A percentile compares a stretch with the other conserved stretches of the same genome.
phyloP scores from a whole-genome alignment of 2,888 invertebrate genomes.

The Itoplectis maculator region DNA sequence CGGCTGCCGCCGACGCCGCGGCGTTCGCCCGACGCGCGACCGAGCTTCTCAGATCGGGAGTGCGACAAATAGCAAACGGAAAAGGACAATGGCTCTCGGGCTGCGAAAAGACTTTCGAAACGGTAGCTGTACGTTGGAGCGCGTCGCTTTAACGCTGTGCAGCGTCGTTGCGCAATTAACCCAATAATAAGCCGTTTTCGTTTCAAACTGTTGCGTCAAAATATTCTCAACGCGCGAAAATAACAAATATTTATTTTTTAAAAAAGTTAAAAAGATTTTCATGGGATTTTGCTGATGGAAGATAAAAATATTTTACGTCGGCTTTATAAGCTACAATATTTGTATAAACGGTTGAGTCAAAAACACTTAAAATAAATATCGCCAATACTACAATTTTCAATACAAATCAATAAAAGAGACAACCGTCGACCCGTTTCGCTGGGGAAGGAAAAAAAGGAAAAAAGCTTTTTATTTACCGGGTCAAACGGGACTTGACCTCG shows the following conservation, averaged over 20 bases:
- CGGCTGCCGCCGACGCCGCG: too few relatives aligned
- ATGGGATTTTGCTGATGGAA: too few relatives aligned
- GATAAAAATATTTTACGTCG: too few relatives aligned
- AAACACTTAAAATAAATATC: too few relatives aligned
- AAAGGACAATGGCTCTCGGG: slow-evolving; percentile 47
- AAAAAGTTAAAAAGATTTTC: not conserved
- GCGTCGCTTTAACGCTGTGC: too few relatives aligned
- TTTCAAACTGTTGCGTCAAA: not conserved
- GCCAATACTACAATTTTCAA: too few relatives aligned
- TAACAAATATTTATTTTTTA: too few relatives aligned
- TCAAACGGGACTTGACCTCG: slow-evolving; percentile 17
- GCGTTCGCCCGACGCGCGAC: not conserved
- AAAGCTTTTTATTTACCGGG: not conserved
- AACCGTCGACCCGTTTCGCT: too few relatives aligned
- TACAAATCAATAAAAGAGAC: too few relatives aligned
- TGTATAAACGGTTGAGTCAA: too few relatives aligned
- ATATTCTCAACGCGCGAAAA: too few relatives aligned
- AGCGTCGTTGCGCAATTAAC: not conserved
- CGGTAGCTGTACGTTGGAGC: not conserved
- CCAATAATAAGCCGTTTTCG: not conserved
- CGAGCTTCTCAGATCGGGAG: slow-evolving; percentile 42
- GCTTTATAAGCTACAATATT: too few relatives aligned
- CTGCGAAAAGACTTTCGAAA: slow-evolving; percentile 48
- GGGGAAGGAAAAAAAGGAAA: not conserved
- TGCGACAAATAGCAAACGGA: not conserved